These are phyloP conservation scores for Cydia fagiglandana DNA, from an alignment of 1,140 invertebrate species.

Conservation along the genomic window DNA sequence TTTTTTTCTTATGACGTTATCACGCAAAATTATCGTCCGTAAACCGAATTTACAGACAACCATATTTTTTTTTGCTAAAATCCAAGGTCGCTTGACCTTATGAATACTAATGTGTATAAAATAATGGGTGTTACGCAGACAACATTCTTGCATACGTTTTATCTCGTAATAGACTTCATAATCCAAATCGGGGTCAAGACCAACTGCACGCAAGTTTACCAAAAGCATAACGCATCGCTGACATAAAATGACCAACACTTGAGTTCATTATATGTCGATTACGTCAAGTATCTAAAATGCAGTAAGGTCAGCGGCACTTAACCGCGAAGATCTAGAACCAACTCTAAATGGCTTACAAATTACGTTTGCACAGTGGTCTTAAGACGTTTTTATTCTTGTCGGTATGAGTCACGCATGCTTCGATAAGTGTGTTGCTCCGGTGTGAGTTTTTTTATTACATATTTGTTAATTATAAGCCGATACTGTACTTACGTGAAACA, in stretches of 20 bases:
- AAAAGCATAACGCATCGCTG: conserved; percentile 1
- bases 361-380: neutral
- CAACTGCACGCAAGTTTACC: neutral
- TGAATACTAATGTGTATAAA: neutral
- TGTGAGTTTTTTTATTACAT: conserved; percentile 2
- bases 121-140: neutral
- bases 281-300: conserved; percentile 19
- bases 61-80: no score
- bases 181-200: neutral
- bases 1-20: no score
- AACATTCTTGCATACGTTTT: neutral
- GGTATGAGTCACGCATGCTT: conserved; percentile 4
- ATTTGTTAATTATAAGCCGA: neutral
- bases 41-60: no score
- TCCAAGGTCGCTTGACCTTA: no score
- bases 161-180: neutral
- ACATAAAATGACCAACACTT: conserved; percentile 18
- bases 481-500: neutral
- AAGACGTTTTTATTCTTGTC: neutral
- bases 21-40: no score
- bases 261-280: conserved; percentile 5
- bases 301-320: conserved; percentile 8
- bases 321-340: neutral
- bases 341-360: neutral
- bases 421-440: neutral